Evolutionary conservation across 2,113 vertebrate species (phyloP), one percentile per base, ranked within the genome.

Genomic region (Atractosteus spatula): DNA sequence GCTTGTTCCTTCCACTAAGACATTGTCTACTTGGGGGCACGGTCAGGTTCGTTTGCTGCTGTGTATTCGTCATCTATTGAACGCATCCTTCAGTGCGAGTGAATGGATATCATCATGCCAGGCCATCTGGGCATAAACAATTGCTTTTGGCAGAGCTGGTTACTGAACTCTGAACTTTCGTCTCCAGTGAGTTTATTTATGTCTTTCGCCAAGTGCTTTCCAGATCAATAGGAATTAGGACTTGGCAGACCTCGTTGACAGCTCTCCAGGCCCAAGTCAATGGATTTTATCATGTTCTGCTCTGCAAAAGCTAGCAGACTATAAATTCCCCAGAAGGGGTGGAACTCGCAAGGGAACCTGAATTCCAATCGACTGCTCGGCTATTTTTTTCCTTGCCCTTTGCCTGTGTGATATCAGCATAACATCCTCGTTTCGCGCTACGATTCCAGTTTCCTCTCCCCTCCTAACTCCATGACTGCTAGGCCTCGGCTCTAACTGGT

Each of bases 91-190:
- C 45, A 55, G 56, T 71, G 79, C 81, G 76, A 76, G 74, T 73
- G 72, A 78, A 44, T 64, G 71, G 68, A 77, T 77, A 79, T 77
- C 75, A 74, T 68, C 41, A 41, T 42, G 64, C 12, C 3, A 3
- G 42, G 8, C 78, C 74, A 62, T 78, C 47, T 76, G 41, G 71
- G 73, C 71, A 77, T 81, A 82, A 88, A 84, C 75, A 82, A 81
- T 81, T 45, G 72, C 74, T 76, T 68, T 80, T 47, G 13, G 64
- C 47, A 51, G 47, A 7, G 47, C 47, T 51, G 47, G 47, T 51
- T 55, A 51, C 16, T 71, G 44, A 8, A 55, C 13, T 63, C 47
- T n/a, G 12, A 29, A 4, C 63, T 17, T 66, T 13, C 43, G 42
- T 67, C 43, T 55, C 13, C 55, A 11, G 7, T 7, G 14, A 17